Conservation (phyloP, 2,888 invertebrate genomes). For the Minunthozetes semirufus region DNA sequence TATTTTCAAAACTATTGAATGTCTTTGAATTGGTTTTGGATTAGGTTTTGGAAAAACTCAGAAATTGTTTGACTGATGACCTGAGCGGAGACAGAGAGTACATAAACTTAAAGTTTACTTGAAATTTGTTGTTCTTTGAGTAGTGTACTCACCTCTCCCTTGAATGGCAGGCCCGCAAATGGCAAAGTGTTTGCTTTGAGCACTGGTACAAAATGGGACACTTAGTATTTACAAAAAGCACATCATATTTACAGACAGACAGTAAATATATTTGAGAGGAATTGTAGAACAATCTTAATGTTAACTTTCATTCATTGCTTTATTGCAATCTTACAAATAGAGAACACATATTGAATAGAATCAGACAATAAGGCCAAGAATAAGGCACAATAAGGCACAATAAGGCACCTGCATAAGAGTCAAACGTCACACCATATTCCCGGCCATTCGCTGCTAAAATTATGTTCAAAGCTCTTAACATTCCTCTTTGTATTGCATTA, state of each 20-base stretch:
- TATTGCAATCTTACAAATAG: conserved; percentile 4
- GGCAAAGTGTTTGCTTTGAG: conserved; percentile 25
- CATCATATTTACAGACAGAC: conserved; percentile 31
- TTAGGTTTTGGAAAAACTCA: background rate
- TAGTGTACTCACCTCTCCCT: background rate
- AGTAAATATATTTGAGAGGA: conserved; percentile 21
- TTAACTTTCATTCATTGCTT: conserved; percentile 18
- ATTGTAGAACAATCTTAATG: conserved; percentile 21
- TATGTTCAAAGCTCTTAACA: conserved; percentile 12
- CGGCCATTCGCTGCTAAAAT: conserved; percentile 24
- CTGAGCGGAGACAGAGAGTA: background rate
- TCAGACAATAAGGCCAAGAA: background rate
- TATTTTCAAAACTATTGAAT: background rate
- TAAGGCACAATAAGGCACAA: too few relatives aligned
- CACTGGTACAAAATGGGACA: conserved; percentile 25
- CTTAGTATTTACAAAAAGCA: conserved; percentile 28
- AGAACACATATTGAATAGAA: conserved; percentile 4
- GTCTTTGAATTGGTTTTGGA: background rate
- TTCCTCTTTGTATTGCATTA: conserved; percentile 24
- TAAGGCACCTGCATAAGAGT: conserved; percentile 27
- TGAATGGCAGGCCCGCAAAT: conserved; percentile 24
- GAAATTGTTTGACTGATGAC: background rate
- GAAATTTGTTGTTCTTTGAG: conserved; percentile 1
- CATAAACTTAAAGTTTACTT: background rate
- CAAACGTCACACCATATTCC: conserved; percentile 29